Evolutionary conservation across 2,113 vertebrate genomes (phyloP), one percentile per base, ranked within the genome.

Genomic region (Hucho hucho): DNA sequence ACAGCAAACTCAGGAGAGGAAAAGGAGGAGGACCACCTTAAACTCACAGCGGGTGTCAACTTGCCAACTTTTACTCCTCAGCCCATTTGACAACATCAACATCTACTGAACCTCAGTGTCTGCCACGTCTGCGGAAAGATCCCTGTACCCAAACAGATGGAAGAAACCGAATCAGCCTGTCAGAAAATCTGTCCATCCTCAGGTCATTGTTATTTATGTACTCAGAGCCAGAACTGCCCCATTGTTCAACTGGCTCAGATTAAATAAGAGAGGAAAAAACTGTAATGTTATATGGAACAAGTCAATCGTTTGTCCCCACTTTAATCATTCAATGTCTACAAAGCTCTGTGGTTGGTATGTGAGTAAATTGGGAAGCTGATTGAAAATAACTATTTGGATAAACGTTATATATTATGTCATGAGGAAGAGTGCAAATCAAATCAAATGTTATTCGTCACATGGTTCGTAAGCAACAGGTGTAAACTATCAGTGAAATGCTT

Each of bases 1-100:
- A 86, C 77, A 86, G 86, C 86, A 74, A 79, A 63, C 69, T 87
- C 86, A 83, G 84, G 78, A 91, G 88, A 84, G 13, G 25, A 56
- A 53, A 18, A 5, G 3, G 14, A 4, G 83, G 83, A 77, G 58
- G 1, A 70, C 14, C 74, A 81, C n/a, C 83, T 43, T 43, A 43
- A 91, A 80, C 81, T 82, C 88, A 83, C 66, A 72, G 4, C 47
- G 47, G 81, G 77, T 75, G 74, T 69, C 80, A 80, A 49, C 76
- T 24, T 24, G 71, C 49, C 25, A 76, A 56, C 53, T 47, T 73
- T 32, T 49, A 26, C 64, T n/a, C 43, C 73, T 24, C 58, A 53
- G 47, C 1, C 20, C 65, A 73, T 61, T 78, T 56, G 59, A 53
- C 18, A 47, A 78, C 73, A 7, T 86, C 81, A 74, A 75, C 79